A percentile compares a stretch with the other conserved stretches of the same genome.
phyloP scores from a whole-genome alignment of 2,888 invertebrate species.

The Bimastos eiseni region DNA sequence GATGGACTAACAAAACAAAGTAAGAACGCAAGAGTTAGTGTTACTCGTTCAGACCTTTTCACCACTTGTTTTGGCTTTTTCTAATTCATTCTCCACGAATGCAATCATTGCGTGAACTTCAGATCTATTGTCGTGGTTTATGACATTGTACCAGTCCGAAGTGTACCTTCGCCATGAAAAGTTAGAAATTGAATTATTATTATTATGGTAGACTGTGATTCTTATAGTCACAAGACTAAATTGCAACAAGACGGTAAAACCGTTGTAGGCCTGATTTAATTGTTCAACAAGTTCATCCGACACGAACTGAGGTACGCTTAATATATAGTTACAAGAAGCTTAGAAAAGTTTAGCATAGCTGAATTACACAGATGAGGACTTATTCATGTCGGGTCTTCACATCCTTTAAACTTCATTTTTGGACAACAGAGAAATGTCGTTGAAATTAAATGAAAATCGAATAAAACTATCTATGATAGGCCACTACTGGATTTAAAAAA shows the following conservation, averaged over 20 bases:
- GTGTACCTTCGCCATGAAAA: conserved; percentile 25
- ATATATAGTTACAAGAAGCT: neutral
- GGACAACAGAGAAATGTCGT: too few species aligned
- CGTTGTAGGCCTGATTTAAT: neutral
- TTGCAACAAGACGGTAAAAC: neutral
- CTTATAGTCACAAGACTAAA: neutral
- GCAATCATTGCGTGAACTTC: conserved; percentile 21
- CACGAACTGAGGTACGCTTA: neutral
- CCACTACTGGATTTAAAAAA: too few species aligned
- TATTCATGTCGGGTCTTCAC: neutral
- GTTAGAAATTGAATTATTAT: neutral
- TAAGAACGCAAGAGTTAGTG: neutral
- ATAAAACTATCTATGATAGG: too few species aligned
- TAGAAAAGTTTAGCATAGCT: neutral
- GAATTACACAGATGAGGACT: neutral
- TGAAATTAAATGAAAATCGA: too few species aligned
- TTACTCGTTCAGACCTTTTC: conserved; percentile 21
- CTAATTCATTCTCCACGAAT: conserved; percentile 22
- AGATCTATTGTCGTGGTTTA: conserved; percentile 20
- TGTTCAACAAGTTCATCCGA: neutral
- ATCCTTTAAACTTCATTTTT: neutral
- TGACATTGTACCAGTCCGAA: conserved; percentile 21
- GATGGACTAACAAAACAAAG: neutral
- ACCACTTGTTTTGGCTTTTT: neutral
- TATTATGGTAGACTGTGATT: neutral